These are phyloP conservation scores for Megalonaias nervosa DNA, from an alignment of 1,140 invertebrate species.

Conservation along the genomic window DNA sequence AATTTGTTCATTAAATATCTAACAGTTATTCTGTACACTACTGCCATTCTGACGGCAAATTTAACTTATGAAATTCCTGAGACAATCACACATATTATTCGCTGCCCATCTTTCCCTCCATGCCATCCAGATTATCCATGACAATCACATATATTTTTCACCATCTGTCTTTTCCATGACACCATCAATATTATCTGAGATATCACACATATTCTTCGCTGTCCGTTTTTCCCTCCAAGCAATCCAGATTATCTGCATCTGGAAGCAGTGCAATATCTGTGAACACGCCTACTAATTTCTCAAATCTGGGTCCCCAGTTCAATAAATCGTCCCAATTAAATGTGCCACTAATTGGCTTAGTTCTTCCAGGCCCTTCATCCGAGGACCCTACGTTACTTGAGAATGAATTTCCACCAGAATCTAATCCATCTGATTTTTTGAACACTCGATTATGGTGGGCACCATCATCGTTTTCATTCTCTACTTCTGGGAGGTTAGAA, in stretches of 20 bases:
- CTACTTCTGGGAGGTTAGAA: constrained; percentile 78
- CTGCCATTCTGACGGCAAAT: constrained; percentile 6
- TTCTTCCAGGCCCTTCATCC: constrained; percentile 79
- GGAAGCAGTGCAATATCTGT: constrained; percentile 96
- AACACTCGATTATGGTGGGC: constrained; percentile 45
- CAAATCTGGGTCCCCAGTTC: constrained; percentile 97
- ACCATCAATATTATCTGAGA: background rate
- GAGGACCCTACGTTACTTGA: constrained; percentile 90
- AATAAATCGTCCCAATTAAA: constrained; percentile 94
- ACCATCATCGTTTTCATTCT: constrained; percentile 72
- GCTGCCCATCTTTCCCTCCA: background rate
- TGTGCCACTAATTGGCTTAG: constrained; percentile 81
- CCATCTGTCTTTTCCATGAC: background rate
- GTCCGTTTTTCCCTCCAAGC: constrained; percentile 32
- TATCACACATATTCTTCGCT: constrained; percentile 52
- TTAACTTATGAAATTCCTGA: constrained; percentile 31
- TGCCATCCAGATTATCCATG: background rate
- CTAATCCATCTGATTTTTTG: constrained; percentile 85
- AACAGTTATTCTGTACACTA: too few relatives aligned
- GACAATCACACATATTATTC: constrained; percentile 15
- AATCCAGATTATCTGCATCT: constrained; percentile 50
- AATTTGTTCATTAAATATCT: too few relatives aligned
- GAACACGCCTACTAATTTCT: constrained; percentile 94
- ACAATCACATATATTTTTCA: background rate
- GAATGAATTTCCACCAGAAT: constrained; percentile 92